Evolutionary conservation across 2,113 vertebrate species (phyloP).

Genomic region (rabbit (Oryctolagus cuniculus)): mOryCun1.1 NC_091451.1:37404501-37405000

Average conservation of each 20-base stretch:
- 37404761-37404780: conserved; percentile 2
- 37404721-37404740: conserved; percentile 29
- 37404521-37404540: neutral
- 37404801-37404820: conserved; percentile 14
- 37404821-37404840: conserved; percentile 47
- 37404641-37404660: neutral
- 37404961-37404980: conserved; percentile 40
- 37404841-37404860: neutral
- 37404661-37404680: neutral
- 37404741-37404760: conserved; percentile 19
- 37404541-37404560: conserved; percentile 33
- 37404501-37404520: conserved; percentile 34
- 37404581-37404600: neutral
- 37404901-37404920: conserved; percentile 36
- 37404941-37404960: conserved; percentile 58
- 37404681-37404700: conserved; percentile 34
- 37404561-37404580: conserved; percentile 16
- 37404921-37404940: neutral
- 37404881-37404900: conserved; percentile 54
- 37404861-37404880: neutral
- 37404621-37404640: conserved; percentile 42
- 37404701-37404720: conserved; percentile 47
- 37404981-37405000: conserved; percentile 42
- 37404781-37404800: conserved; percentile 47
- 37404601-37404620: conserved; percentile 27